These are phyloP conservation scores for Laterallus jamaicensis DNA, from an alignment of 2,113 vertebrate genomes.

Conservation along the genomic window DNA sequence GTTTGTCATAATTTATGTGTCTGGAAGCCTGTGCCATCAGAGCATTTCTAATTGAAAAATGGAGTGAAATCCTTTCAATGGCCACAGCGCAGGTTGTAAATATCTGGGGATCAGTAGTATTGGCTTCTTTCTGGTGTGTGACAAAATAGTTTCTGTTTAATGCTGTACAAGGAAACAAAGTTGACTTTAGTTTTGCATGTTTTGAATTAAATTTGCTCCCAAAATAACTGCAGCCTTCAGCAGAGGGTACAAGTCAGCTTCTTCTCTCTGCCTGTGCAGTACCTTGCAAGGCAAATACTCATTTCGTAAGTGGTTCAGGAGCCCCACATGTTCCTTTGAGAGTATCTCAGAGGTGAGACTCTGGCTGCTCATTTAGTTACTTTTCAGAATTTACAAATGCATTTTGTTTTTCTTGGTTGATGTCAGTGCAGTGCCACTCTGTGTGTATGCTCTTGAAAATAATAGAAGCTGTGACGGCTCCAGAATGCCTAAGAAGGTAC, in stretches of 20 bases:
- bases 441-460: not conserved
- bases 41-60: not conserved
- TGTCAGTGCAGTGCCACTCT: not conserved
- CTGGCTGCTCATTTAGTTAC: not conserved
- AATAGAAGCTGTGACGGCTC: not conserved
- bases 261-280: not conserved
- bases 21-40: not conserved
- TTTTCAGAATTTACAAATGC: not conserved
- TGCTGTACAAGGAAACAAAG: not conserved
- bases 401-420: not conserved
- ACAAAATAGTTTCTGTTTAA: not conserved
- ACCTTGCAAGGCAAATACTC: not conserved
- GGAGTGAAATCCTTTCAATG: not conserved
- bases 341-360: not conserved
- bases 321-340: not conserved
- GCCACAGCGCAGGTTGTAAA: not conserved
- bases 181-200: not conserved
- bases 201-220: not conserved
- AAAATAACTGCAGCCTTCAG: not conserved
- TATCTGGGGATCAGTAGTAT: not conserved
- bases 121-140: not conserved
- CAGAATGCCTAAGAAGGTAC: not conserved
- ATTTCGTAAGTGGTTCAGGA: not conserved
- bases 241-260: not conserved
- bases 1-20: not conserved